These are phyloP conservation scores for Clusia tigrina DNA, from an alignment of 2,888 invertebrate species.

Conservation along the genomic window DNA sequence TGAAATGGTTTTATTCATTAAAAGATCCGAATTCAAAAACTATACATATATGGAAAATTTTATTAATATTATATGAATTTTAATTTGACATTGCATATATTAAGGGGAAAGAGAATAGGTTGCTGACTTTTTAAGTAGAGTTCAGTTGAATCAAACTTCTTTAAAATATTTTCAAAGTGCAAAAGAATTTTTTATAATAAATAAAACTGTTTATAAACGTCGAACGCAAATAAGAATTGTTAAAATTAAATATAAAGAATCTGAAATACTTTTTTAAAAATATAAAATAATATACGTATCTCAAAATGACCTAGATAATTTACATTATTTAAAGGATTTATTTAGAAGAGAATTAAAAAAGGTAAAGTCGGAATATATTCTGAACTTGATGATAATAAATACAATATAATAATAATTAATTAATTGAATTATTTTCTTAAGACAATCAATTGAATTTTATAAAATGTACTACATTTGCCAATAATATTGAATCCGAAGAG, in stretches of 20 bases:
- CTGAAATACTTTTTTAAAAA: not conserved
- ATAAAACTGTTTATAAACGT: not conserved
- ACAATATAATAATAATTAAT: conserved; percentile 10
- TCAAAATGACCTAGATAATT: not conserved
- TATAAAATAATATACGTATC: not conserved
- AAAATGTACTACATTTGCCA: conserved; percentile 27
- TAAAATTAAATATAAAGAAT: not conserved
- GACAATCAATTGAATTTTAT: conserved; percentile 27
- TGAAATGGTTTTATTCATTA: conserved; percentile 24
- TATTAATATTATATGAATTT: conserved; percentile 19
- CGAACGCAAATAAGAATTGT: not conserved
- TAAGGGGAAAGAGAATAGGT: conserved; percentile 18
- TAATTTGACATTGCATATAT: no score
- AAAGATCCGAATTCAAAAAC: no score
- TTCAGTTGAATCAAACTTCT: not conserved
- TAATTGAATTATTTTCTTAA: conserved; percentile 17
- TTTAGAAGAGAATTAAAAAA: conserved; percentile 20
- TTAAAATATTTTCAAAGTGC: not conserved
- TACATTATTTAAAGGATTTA: not conserved
- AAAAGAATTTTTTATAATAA: not conserved
- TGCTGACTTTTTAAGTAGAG: not conserved
- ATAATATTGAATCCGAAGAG: no score
- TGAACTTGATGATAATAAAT: conserved; percentile 16
- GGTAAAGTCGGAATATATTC: conserved; percentile 26
- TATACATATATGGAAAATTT: conserved; percentile 18